Conservation (phyloP, 2,113 vertebrate genomes). For the Sinocyclocheilus anophthalmus region DNA sequence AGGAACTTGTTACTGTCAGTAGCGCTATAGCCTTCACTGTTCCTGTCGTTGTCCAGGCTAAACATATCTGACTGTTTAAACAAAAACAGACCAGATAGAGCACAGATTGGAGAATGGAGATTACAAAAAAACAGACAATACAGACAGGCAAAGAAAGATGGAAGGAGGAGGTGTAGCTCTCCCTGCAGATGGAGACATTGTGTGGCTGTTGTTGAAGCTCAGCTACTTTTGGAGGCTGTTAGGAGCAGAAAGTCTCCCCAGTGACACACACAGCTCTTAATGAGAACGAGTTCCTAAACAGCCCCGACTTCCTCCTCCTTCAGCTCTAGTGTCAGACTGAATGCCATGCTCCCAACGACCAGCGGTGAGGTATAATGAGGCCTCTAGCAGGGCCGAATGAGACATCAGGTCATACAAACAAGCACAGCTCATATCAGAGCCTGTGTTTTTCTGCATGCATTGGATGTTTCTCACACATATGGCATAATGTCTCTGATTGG, state of each 20-base stretch:
- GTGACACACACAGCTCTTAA: conserved; percentile 49
- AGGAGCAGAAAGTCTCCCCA: conserved; percentile 34
- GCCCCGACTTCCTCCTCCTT: conserved; percentile 6
- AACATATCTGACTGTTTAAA: conserved; percentile 23
- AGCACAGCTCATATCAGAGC: conserved; percentile 10
- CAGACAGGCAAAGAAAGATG: not conserved
- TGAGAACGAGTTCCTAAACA: conserved; percentile 47
- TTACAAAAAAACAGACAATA: not conserved
- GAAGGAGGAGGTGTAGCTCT: conserved; percentile 21
- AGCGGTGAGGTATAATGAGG: conserved; percentile 40
- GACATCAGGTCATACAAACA: conserved; percentile 47
- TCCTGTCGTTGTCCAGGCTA: conserved; percentile 6
- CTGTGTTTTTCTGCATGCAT: conserved; percentile 11
- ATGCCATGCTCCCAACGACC: conserved; percentile 40
- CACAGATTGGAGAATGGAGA: not conserved
- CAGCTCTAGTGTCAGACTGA: conserved; percentile 16
- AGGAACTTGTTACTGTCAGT: conserved; percentile 6
- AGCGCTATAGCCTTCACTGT: not conserved
- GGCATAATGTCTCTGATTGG: not conserved
- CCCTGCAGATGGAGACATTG: conserved; percentile 36
- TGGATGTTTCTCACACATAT: not conserved
- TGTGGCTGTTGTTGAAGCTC: conserved; percentile 28
- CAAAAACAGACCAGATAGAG: not conserved
- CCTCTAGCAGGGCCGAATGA: conserved; percentile 35
- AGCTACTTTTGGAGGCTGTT: conserved; percentile 34